Base-by-base conservation (phyloP, 1,140 invertebrate genomes). In the Neotoxoptera formosana region DNA sequence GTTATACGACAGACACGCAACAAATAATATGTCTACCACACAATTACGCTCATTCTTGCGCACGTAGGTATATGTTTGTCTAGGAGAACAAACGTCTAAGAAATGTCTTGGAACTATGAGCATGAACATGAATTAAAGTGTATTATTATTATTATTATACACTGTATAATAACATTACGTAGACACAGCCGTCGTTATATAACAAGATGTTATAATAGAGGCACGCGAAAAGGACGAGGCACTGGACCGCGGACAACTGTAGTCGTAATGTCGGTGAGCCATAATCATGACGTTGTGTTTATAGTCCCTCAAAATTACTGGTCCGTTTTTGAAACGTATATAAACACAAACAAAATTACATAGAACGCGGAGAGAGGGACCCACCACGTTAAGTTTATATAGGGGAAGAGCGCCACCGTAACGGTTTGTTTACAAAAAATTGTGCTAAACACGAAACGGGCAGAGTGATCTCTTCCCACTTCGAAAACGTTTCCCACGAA, bases 21-120 rank as follows among this genome's bases (percentile, higher is more conserved):
- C n/a, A 76, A 76, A n/a, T 76, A n/a, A 76, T 76, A 76, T n/a
- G 30, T 76, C n/a, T 76, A 76, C 60, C 14, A 76, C 60, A 76
- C 60, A 76, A 76, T 76, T 7, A 76, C 60, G 30, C 14, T n/a
- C n/a, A 53, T 76, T 76, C 17, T n/a, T 34, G 30, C 60, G 30
- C 60, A 76, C 14, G n/a, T 67, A 60, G 23, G 7, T 67, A 4
- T 67, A n/a, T 76, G 14, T 76, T 3, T 76, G n/a, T 41, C 41
- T 41, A 76, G 60, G n/a, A 67, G 60, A 67, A 76, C 60, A 76
- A 76, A 76, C 60, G 60, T n/a, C n/a, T 30, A 76, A 76, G 30
- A 76, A n/a, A 76, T 76, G 60, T 76, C 60, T 76, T 76, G 60
- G 60, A 76, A 76, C 60, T 76, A 76, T 76, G 60, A 76, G 60